Evolutionary conservation across 2,797 vertebrate genomes (phyloP), one percentile per base, ranked within the genome.

Genomic region (Sebastes diploproa): DNA sequence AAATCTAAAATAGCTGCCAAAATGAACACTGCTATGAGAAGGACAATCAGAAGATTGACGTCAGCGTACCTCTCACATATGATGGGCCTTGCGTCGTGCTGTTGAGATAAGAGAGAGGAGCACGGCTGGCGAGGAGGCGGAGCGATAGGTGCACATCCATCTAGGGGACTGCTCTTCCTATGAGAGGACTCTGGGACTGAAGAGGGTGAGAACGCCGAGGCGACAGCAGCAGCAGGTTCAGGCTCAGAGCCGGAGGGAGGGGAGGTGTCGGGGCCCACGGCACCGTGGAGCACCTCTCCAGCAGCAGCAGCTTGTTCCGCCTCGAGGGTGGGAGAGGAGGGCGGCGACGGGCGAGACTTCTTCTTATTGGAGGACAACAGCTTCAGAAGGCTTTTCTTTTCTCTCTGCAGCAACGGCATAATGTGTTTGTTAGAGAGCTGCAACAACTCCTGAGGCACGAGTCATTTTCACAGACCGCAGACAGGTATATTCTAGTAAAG

Each of bases 121-220:
- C 98, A 99, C 0, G 98, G 96, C 90, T 98, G 98, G n/a, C 98
- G 96, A 6, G 98, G 98, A 0, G 98, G 98, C 0, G 98, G 98
- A 0, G 96, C 98, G 1, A 99, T 95, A 0, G 98, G 98, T 2
- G 94, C 82, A 0, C 93, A 80, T 1, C 94, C 91, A 23, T 99
- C 98, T 78, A 97, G 92, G 63, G 96, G 92, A 63, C 85, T 86
- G 46, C 84, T 91, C 91, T 97, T 99, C 27, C 97, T 91, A 38
- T 96, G 96, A 27, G 90, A 91, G 0, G 91, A 52, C 1, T 98
- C 98, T 14, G 81, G 42, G 34, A 80, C 83, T 10, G 91, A 91
- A 52, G 92, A 91, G 36, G 91, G 82, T 0, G 94, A 94, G 0
- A 91, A 52, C 20, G 20, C 42, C 42, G 42, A 80, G 7, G 92